These are phyloP conservation scores for Erythrocercus mccallii DNA, from an alignment of 2,113 vertebrate species.

Conservation along the genomic window DNA sequence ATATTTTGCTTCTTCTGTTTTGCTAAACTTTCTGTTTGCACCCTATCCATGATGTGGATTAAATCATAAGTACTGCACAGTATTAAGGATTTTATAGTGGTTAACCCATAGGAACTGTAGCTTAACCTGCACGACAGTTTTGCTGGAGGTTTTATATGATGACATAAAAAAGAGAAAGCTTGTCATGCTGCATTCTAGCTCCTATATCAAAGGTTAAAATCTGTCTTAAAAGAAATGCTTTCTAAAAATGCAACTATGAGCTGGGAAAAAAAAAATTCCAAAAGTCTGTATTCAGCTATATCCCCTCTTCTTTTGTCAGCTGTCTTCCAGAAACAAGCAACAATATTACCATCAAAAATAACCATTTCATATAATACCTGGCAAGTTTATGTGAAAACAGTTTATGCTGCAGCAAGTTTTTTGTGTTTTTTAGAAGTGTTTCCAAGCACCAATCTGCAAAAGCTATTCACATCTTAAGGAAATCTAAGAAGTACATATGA, in stretches of 20 bases:
- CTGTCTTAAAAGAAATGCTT: not conserved
- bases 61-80: not conserved
- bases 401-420: not conserved
- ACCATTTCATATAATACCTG: not conserved
- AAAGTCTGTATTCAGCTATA: not conserved
- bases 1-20: not conserved
- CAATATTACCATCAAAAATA: not conserved
- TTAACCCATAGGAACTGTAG: not conserved
- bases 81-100: not conserved
- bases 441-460: not conserved
- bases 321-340: not conserved
- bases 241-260: not conserved
- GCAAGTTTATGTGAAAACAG: not conserved
- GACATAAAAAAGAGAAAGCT: not conserved
- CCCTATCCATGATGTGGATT: not conserved
- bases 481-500: not conserved
- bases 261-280: not conserved
- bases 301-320: not conserved
- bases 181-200: not conserved
- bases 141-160: not conserved
- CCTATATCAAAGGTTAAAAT: not conserved
- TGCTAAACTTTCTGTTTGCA: not conserved
- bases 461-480: not conserved
- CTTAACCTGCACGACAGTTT: not conserved
- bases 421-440: not conserved